Evolutionary conservation across 92 coral and sea anemone species (phyloP), one percentile per base, ranked within the genome.

Genomic region (Desmophyllum pertusum): DNA sequence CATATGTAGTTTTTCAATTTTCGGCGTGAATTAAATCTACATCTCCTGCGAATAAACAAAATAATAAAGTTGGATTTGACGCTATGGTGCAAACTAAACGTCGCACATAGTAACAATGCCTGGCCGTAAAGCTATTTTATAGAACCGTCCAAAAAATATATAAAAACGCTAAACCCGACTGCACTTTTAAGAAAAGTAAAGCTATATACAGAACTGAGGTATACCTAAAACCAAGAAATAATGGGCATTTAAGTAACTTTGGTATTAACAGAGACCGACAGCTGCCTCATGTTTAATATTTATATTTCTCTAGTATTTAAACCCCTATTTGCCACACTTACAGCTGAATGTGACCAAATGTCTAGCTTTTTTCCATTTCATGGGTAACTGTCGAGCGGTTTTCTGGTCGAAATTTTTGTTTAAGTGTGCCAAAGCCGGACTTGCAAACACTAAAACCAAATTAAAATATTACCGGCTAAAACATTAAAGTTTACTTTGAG

Each of bases 181-280:
- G 66, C 67, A 53, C 48, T 53, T 45, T 73, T 76, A 2, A 4
- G 21, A 67, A 33, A 67, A 36, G 31, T 31, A 15, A 67, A 33
- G 42, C 45, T 33, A 1, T 21, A 50, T 2, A 67, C 43, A 37
- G 36, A 67, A 35, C 8, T 8, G 73, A 67, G 73, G 25, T 9
- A 27, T 23, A 31, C 27, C 18, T 65, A 36, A 21, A 23, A 35
- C 31, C 17, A 37, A 25, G 37, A 59, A 46, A 40, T 73, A 39
- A 78, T 40, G 72, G 36, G 5, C 15, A 27, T 62, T 62, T 62
- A 78, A 62, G 39, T 78, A 59, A 78, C 70, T 59, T 57, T 77
- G 71, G 78, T 30, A 18, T 61, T 78, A 52, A 62, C 57, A 40
- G 42, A 78, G 71, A n/a, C n/a, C 39, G 15, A 63, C 82, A 78